Conservation (phyloP, 2,113 vertebrate genomes). For the Ophiodon elongatus region DNA sequence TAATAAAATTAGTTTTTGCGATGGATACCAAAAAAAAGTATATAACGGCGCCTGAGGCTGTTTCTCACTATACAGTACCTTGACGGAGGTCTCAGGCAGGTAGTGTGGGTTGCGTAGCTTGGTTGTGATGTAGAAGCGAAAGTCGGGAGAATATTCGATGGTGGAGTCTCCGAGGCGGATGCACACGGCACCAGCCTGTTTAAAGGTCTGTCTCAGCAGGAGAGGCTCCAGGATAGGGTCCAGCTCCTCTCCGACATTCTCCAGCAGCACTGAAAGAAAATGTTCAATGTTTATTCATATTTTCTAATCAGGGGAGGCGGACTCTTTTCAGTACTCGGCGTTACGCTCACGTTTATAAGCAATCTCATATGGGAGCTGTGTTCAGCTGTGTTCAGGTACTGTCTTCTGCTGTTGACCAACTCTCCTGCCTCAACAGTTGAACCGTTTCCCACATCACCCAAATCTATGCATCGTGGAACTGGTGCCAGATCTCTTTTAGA, state of each 20-base stretch:
- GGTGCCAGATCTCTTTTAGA: neutral
- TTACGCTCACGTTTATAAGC: conserved; percentile 5
- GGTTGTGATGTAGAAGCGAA: conserved; percentile 92
- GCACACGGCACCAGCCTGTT: conserved; percentile 88
- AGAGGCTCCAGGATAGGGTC: conserved; percentile 92
- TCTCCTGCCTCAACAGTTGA: neutral
- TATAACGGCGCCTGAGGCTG: neutral
- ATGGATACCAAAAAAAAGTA: conserved; percentile 11
- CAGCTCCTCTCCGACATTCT: conserved; percentile 92
- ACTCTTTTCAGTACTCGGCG: neutral
- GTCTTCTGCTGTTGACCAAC: neutral
- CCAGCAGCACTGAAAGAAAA: conserved; percentile 86
- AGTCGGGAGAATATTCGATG: conserved; percentile 89
- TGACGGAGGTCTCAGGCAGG: conserved; percentile 90
- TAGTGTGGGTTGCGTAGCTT: conserved; percentile 93
- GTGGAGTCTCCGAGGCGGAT: conserved; percentile 90
- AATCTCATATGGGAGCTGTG: neutral
- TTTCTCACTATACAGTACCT: conserved; percentile 75
- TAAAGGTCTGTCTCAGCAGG: conserved; percentile 92
- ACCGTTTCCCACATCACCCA: neutral
- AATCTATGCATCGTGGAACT: neutral
- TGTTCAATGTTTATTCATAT: neutral
- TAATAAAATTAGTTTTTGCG: neutral
- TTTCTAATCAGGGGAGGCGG: neutral
- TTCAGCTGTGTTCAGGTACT: neutral